Evolutionary conservation across 1,140 invertebrate species (phyloP).

Genomic region (Onthophagus taurus): DNA sequence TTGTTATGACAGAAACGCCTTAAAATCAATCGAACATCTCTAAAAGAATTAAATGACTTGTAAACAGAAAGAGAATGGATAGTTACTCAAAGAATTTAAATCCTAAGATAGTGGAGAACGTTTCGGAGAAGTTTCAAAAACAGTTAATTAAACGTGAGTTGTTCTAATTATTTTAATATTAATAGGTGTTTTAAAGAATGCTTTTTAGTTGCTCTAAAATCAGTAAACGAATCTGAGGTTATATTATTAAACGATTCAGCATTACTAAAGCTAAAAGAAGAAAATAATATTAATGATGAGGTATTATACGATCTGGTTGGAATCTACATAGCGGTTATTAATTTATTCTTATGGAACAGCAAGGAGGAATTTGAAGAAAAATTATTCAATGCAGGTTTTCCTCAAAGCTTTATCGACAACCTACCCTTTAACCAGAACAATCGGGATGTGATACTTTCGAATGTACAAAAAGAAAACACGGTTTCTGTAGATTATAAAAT

Average conservation of each 20-base stretch:
- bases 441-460: not conserved
- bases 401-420: not conserved
- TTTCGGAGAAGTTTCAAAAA: conserved; percentile 1
- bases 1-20: no score
- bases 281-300: not conserved
- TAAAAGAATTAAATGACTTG: no score
- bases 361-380: conserved; percentile 1
- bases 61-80: no score
- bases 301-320: not conserved
- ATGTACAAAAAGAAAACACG: not conserved
- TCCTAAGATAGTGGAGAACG: no score
- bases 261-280: not conserved
- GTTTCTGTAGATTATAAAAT: not conserved
- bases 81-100: no score
- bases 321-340: not conserved
- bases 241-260: not conserved
- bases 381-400: not conserved
- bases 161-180: not conserved
- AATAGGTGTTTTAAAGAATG: not conserved
- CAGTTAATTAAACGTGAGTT: not conserved
- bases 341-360: not conserved
- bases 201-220: not conserved
- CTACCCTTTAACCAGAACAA: not conserved
- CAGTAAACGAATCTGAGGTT: not conserved
- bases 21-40: no score